Evolutionary conservation across 2,888 invertebrate species (phyloP).

Genomic region (Lottia gigantea): DNA sequence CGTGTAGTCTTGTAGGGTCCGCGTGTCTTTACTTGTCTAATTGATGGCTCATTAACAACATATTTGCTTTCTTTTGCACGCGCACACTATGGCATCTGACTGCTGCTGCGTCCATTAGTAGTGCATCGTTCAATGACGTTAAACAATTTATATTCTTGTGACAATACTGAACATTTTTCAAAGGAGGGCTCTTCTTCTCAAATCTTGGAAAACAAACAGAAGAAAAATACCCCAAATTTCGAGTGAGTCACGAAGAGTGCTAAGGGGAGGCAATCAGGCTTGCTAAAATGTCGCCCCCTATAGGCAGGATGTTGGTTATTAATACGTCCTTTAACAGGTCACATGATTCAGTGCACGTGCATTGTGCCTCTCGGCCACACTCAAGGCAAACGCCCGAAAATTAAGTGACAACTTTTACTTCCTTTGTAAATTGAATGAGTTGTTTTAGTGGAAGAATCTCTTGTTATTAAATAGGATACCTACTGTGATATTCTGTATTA

Average conservation of each 20-base stretch:
- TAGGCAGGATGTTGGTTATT: constrained; percentile 8
- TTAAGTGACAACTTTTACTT: neutral
- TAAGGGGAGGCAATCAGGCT: constrained; percentile 1
- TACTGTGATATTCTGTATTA: neutral
- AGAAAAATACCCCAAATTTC: neutral
- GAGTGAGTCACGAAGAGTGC: constrained; percentile 4
- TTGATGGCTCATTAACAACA: constrained; percentile 25
- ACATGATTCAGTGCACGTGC: constrained; percentile 11
- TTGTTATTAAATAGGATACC: neutral
- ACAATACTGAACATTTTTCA: neutral
- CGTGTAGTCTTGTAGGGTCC: constrained; percentile 17
- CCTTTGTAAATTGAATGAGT: neutral
- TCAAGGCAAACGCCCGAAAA: constrained; percentile 1
- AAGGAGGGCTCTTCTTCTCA: too few species aligned
- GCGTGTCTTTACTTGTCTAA: constrained; percentile 17
- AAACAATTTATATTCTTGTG: neutral
- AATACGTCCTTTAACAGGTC: constrained; percentile 11
- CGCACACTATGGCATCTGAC: constrained; percentile 9
- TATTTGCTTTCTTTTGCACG: constrained; percentile 21
- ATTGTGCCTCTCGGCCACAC: neutral
- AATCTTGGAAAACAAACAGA: neutral
- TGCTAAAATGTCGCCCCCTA: neutral
- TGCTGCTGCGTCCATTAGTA: neutral
- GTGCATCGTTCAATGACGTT: neutral
- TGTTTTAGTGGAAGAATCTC: constrained; percentile 9